Evolutionary conservation across 2,888 invertebrate genomes (phyloP), one percentile per base, ranked within the genome.

Genomic region (Griposia aprilina): DNA sequence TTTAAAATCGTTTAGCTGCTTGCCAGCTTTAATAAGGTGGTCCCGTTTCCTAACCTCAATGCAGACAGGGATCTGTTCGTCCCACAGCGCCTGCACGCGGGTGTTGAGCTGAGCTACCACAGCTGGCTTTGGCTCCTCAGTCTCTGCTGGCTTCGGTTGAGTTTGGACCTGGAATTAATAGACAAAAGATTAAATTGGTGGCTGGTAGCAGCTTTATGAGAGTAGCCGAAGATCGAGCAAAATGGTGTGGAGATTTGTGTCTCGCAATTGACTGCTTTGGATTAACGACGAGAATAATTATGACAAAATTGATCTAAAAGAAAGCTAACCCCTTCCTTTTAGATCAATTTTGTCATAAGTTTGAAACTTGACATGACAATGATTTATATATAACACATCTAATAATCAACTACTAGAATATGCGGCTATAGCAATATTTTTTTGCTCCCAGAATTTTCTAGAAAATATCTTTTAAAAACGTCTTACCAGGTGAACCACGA

Each of bases 31-130:
- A 5, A 59, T 7, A 20, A 20, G 20, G 8, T 50, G 11, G 8
- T 67, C 48, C 13, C 20, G 26, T 13, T 50, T 13, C 26, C 74
- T 23, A 36, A 74, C 98, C 95, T 99, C 98, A 82, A 99, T 97
- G 93, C 98, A 98, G 90, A 98, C 96, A 2, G 98, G 98, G 80
- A 98, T 97, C 87, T 97, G 97, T 90, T 98, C 98, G 81, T 97
- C 97, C 97, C 98, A 98, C 88, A 98, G 94, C 78, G 97, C 97
- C 87, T 97, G 95, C 91, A 97, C 95, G 86, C 94, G 95, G 83
- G 90, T 92, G 89, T 90, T 94, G 82, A 96, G 94, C 89, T 94
- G 94, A 50, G 91, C 93, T 83, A 94, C 96, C 70, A 96, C 90
- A 13, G 88, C 93, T 41, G 94, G 91, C 84, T 89, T 92, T 23